A percentile compares a stretch with the other conserved stretches of the same genome.
These are phyloP conservation scores for Pterocles gutturalis DNA, from an alignment of 2,113 vertebrate genomes.

Conservation along the genomic window DNA sequence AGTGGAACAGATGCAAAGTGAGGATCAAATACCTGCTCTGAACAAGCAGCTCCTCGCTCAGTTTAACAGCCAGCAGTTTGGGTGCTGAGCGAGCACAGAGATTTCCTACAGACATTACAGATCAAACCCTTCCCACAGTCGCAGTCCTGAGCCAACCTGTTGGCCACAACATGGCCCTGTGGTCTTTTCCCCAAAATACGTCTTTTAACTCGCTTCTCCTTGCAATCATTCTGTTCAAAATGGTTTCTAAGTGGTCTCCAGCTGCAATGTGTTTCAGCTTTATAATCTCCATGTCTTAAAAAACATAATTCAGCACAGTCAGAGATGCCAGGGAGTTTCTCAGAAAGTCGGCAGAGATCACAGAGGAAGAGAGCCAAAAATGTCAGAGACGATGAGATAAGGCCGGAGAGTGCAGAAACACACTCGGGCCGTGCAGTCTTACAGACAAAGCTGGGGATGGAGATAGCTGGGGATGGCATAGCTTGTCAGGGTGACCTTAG, in stretches of 20 bases:
- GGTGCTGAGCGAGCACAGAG: not conserved
- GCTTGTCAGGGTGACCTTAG: not conserved
- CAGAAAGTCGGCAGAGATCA: not conserved
- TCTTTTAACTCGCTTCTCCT: not conserved
- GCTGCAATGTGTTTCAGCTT: not conserved
- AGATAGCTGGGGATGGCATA: not conserved
- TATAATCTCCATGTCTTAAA: not conserved
- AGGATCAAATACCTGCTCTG: not conserved
- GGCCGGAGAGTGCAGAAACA: not conserved
- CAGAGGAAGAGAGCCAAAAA: not conserved
- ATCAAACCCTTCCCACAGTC: not conserved
- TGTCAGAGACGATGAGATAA: not conserved
- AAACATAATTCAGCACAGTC: not conserved
- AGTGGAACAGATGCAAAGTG: not conserved
- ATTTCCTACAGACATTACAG: not conserved
- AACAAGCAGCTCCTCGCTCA: not conserved
- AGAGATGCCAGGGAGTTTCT: not conserved
- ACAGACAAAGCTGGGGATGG: not conserved
- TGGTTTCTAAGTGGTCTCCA: not conserved
- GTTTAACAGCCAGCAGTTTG: not conserved
- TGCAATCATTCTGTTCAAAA: not conserved
- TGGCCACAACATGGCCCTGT: not conserved
- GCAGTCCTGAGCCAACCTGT: not conserved
- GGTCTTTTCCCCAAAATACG: not conserved
- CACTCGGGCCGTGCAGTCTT: not conserved